Percentiles rank a stretch among this genome's conserved stretches.
These are phyloP conservation scores for Alethe diademata DNA, from an alignment of 2,113 vertebrate genomes.

Conservation along the genomic window DNA sequence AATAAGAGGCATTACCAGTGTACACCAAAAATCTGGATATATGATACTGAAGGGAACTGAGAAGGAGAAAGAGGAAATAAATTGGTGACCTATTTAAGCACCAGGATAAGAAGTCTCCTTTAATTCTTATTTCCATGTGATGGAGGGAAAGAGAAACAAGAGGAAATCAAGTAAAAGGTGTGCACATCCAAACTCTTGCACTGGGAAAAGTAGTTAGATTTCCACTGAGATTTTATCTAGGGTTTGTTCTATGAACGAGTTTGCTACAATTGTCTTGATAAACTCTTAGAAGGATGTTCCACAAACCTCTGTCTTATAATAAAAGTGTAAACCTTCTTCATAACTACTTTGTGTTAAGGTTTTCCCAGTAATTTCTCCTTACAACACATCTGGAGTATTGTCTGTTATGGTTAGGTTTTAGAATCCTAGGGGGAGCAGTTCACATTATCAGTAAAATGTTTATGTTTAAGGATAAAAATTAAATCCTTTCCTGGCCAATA, in stretches of 20 bases:
- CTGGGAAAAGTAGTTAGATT: not conserved
- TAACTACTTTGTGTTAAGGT: slow-evolving; percentile 34
- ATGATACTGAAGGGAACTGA: not conserved
- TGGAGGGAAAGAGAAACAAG: not conserved
- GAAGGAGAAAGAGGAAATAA: not conserved
- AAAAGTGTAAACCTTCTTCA: slow-evolving; percentile 17
- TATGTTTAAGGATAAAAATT: slow-evolving; percentile 60
- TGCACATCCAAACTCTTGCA: not conserved
- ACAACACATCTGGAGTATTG: slow-evolving; percentile 43
- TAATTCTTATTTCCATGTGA: not conserved
- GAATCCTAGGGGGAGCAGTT: slow-evolving; percentile 52
- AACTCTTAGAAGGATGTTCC: not conserved
- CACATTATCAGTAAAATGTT: slow-evolving; percentile 66
- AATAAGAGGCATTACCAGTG: not conserved
- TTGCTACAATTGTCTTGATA: not conserved
- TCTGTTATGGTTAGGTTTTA: slow-evolving; percentile 61
- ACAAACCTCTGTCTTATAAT: not conserved
- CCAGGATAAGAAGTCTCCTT: not conserved
- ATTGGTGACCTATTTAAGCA: not conserved
- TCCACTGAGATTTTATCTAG: not conserved
- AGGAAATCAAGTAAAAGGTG: not conserved
- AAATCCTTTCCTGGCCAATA: slow-evolving; percentile 47
- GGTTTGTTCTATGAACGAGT: not conserved
- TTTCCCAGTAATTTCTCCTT: slow-evolving; percentile 56
- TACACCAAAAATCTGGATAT: not conserved